phyloP scores from a whole-genome alignment of 2,113 vertebrate genomes.

The Notechis scutatus region DNA sequence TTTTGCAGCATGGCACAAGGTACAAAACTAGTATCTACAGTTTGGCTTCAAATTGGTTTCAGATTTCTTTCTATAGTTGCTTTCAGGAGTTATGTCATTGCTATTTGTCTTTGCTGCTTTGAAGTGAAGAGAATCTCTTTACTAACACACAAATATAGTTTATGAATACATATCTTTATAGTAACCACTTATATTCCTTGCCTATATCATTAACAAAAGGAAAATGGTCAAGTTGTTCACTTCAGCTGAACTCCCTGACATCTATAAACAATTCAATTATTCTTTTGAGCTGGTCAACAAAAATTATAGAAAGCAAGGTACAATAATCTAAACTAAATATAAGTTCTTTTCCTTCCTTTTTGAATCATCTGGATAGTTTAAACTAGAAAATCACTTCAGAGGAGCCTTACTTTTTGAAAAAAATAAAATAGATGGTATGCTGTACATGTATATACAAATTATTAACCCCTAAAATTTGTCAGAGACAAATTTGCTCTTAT shows the following conservation, averaged over 20 bases:
- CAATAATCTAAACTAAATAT: background rate
- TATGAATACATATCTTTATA: background rate
- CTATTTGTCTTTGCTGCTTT: background rate
- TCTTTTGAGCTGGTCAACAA: background rate
- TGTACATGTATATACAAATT: background rate
- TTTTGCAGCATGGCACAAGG: background rate
- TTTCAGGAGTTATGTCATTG: background rate
- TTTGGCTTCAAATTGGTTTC: background rate
- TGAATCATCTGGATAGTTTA: background rate
- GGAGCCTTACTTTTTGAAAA: background rate
- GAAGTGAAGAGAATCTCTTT: background rate
- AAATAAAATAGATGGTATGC: background rate
- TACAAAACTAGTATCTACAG: background rate
- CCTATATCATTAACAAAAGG: constrained; percentile 36
- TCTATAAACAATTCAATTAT: background rate
- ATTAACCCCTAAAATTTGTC: background rate
- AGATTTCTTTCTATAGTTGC: background rate
- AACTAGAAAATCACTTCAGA: background rate
- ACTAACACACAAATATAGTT: background rate
- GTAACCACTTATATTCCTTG: constrained; percentile 8
- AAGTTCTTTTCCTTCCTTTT: background rate
- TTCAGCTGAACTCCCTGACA: constrained; percentile 1
- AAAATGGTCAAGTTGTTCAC: constrained; percentile 22
- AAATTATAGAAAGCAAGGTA: background rate
- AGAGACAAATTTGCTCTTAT: background rate